Evolutionary conservation across 2,113 vertebrate genomes (phyloP).

Genomic region (Amphilophus citrinellus): DNA sequence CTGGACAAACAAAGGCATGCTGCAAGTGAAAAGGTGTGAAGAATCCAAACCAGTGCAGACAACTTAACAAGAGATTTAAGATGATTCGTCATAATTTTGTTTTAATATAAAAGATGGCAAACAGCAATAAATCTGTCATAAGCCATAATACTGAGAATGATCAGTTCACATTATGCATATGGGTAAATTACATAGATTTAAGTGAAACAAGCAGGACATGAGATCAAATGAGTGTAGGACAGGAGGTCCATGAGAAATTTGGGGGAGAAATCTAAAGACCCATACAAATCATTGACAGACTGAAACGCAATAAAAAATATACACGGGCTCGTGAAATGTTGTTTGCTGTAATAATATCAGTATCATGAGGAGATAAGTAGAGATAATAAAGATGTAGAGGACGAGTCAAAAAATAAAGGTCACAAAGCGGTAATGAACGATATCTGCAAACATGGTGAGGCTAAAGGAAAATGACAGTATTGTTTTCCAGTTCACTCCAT

Average conservation of each 20-base stretch:
- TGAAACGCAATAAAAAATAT: slow-evolving; percentile 26
- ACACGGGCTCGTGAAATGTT: slow-evolving; percentile 40
- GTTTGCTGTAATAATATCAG: slow-evolving; percentile 31
- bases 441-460: slow-evolving; percentile 50
- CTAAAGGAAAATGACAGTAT: slow-evolving; percentile 31
- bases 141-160: too few relatives aligned
- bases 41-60: too few relatives aligned
- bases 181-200: slow-evolving; percentile 53
- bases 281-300: slow-evolving; percentile 33
- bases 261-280: slow-evolving; percentile 52
- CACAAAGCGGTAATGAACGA: background rate
- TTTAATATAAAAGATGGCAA: too few relatives aligned
- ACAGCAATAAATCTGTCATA: too few relatives aligned
- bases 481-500: slow-evolving; percentile 32
- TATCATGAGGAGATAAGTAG: slow-evolving; percentile 44
- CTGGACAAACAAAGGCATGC: too few relatives aligned
- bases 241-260: slow-evolving; percentile 54
- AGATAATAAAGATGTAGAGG: slow-evolving; percentile 46
- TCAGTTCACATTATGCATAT: too few relatives aligned
- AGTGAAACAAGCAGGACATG: slow-evolving; percentile 47
- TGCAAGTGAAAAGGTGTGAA: too few relatives aligned
- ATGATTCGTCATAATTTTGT: too few relatives aligned
- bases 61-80: too few relatives aligned
- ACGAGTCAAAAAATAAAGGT: slow-evolving; percentile 43
- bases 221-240: slow-evolving; percentile 55